Evolutionary conservation across 2,888 invertebrate species (phyloP).

Genomic region (Phaedon cochleariae): DNA sequence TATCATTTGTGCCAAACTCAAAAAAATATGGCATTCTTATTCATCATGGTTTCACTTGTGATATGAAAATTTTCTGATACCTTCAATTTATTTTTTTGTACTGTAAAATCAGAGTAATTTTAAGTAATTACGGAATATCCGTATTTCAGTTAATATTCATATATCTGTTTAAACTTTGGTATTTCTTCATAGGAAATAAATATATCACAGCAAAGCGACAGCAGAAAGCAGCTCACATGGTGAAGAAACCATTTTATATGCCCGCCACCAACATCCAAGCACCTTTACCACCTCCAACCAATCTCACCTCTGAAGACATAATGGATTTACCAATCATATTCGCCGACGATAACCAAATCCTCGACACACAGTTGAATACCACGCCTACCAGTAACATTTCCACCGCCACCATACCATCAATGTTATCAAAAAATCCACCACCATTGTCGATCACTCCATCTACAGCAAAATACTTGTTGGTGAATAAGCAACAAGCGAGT

Average conservation of each 20-base stretch:
- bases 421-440: constrained; percentile 7
- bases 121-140: too few relatives aligned
- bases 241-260: constrained; percentile 30
- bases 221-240: constrained; percentile 47
- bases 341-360: constrained; percentile 66
- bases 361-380: constrained; percentile 44
- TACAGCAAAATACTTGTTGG: constrained; percentile 25
- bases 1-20: too few relatives aligned
- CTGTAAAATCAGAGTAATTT: too few relatives aligned
- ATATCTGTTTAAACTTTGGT: too few relatives aligned
- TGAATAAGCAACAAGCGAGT: constrained; percentile 28
- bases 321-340: constrained; percentile 74
- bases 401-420: not conserved
- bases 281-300: constrained; percentile 58
- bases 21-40: too few relatives aligned
- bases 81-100: too few relatives aligned
- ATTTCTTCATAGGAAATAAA: constrained; percentile 44
- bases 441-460: constrained; percentile 8
- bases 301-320: constrained; percentile 66
- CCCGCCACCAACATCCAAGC: constrained; percentile 34
- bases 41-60: too few relatives aligned
- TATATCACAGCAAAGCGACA: constrained; percentile 58
- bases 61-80: too few relatives aligned
- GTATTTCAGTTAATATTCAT: too few relatives aligned
- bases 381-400: constrained; percentile 5